A percentile compares a stretch with the other conserved stretches of the same genome.
phyloP scores from a whole-genome alignment of 2,797 vertebrate genomes.

The Clamator glandarius region DNA sequence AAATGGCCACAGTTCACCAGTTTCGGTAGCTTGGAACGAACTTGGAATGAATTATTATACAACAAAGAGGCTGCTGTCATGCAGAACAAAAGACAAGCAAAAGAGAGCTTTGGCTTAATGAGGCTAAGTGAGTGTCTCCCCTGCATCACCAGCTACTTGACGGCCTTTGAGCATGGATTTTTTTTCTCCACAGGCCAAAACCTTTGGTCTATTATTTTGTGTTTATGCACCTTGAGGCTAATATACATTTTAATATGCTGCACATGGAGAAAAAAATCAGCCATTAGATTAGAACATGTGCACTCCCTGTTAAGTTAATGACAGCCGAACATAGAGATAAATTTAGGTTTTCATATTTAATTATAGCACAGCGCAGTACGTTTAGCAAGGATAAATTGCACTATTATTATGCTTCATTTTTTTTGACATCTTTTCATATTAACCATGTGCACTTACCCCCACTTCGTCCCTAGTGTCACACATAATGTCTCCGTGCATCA shows the following conservation, averaged over 20 bases:
- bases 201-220: slow-evolving; percentile 88
- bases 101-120: slow-evolving; percentile 92
- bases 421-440: slow-evolving; percentile 87
- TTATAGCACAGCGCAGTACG: slow-evolving; percentile 88
- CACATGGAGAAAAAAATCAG: slow-evolving; percentile 84
- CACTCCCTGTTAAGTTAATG: slow-evolving; percentile 94
- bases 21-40: slow-evolving; percentile 87
- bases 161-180: slow-evolving; percentile 81
- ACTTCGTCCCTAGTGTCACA: slow-evolving; percentile 66
- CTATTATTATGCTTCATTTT: slow-evolving; percentile 90
- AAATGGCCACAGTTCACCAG: slow-evolving; percentile 90
- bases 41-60: slow-evolving; percentile 91
- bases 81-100: slow-evolving; percentile 88
- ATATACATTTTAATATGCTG: slow-evolving; percentile 93
- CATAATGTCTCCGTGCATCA: slow-evolving; percentile 63
- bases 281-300: slow-evolving; percentile 89
- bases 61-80: slow-evolving; percentile 92
- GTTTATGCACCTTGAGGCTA: slow-evolving; percentile 90
- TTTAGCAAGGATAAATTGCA: slow-evolving; percentile 93
- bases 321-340: slow-evolving; percentile 91
- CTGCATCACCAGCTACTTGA: slow-evolving; percentile 83
- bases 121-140: slow-evolving; percentile 90
- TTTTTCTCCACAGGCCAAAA: slow-evolving; percentile 84
- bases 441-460: slow-evolving; percentile 76
- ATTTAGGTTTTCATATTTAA: slow-evolving; percentile 98